Conservation (phyloP, 53 echinoderm and acorn worm species). For the Luidia sarsii region DNA sequence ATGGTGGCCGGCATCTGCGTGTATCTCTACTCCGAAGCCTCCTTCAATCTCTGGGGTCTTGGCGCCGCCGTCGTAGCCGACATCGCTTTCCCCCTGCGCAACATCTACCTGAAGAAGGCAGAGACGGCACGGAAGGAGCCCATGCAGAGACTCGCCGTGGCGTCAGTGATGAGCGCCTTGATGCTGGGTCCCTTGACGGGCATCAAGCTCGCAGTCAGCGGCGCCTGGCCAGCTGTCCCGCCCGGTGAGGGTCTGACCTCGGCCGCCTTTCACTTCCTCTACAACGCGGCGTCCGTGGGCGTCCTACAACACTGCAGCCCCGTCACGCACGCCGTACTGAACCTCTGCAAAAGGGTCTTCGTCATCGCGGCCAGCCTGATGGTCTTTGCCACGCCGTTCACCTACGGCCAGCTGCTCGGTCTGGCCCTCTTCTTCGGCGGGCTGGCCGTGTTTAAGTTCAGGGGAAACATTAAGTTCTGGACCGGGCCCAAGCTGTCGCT, state of each 20-base stretch:
- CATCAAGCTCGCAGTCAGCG: not conserved
- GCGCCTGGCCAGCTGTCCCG: not conserved
- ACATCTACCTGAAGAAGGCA: slow-evolving; percentile 29
- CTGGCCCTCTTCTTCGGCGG: not conserved
- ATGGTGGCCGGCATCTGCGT: slow-evolving; percentile 13
- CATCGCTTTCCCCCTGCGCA: slow-evolving; percentile 24
- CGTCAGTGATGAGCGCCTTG: not conserved
- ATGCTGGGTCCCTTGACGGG: not conserved
- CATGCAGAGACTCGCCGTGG: not conserved
- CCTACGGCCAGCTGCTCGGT: not conserved
- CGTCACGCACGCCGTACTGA: slow-evolving; percentile 18
- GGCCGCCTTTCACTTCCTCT: slow-evolving; percentile 1
- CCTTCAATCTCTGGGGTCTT: not conserved
- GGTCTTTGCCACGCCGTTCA: slow-evolving; percentile 4
- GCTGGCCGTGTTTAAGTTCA: not conserved
- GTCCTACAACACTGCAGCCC: slow-evolving; percentile 11
- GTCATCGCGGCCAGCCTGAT: not conserved
- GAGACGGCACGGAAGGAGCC: not conserved
- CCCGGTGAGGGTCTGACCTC: not conserved
- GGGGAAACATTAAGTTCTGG: not conserved
- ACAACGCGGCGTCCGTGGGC: slow-evolving; percentile 14
- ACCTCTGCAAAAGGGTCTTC: slow-evolving; percentile 18
- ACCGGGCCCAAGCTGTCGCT: not conserved
- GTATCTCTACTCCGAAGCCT: not conserved
- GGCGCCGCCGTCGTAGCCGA: slow-evolving; percentile 7